Conservation (phyloP, 2,888 invertebrate species). For the Trimorus sp. region DNA sequence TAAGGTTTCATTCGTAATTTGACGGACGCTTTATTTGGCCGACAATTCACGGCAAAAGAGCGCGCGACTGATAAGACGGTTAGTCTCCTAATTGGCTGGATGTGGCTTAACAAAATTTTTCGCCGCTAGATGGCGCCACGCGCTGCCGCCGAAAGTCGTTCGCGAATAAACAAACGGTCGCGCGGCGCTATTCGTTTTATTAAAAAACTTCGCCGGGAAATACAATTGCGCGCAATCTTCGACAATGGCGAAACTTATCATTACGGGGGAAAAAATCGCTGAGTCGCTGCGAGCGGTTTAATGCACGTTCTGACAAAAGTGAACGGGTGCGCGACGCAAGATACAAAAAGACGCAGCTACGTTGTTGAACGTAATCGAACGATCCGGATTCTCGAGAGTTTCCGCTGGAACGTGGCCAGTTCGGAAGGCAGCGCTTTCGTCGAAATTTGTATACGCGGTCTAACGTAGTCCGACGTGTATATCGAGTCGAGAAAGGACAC, state of each 20-base stretch:
- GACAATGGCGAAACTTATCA: conserved; percentile 33
- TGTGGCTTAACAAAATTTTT: no score
- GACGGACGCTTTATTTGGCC: no score
- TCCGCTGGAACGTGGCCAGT: conserved; percentile 74
- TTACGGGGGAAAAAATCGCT: conserved; percentile 42
- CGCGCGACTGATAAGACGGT: no score
- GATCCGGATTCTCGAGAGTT: conserved; percentile 66
- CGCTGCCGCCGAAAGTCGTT: no score
- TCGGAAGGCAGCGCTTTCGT: conserved; percentile 75
- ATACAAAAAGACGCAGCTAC: conserved; percentile 56
- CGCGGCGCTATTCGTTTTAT: not conserved
- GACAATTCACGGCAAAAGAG: no score
- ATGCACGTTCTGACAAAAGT: conserved; percentile 51
- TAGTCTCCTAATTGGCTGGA: no score
- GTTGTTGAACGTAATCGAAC: conserved; percentile 70
- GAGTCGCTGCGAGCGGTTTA: conserved; percentile 43
- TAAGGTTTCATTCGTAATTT: no score
- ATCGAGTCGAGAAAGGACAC: conserved; percentile 69
- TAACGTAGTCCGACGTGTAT: conserved; percentile 71
- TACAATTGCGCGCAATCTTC: conserved; percentile 6
- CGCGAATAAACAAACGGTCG: no score
- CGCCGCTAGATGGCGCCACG: no score
- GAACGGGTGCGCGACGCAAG: conserved; percentile 40
- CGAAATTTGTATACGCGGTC: conserved; percentile 74
- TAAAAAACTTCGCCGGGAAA: conserved; percentile 18